Percentiles rank a stretch among this genome's conserved stretches.
These are phyloP conservation scores for Micromys minutus DNA, from an alignment of 2,113 vertebrate species.

Conservation along the genomic window DNA sequence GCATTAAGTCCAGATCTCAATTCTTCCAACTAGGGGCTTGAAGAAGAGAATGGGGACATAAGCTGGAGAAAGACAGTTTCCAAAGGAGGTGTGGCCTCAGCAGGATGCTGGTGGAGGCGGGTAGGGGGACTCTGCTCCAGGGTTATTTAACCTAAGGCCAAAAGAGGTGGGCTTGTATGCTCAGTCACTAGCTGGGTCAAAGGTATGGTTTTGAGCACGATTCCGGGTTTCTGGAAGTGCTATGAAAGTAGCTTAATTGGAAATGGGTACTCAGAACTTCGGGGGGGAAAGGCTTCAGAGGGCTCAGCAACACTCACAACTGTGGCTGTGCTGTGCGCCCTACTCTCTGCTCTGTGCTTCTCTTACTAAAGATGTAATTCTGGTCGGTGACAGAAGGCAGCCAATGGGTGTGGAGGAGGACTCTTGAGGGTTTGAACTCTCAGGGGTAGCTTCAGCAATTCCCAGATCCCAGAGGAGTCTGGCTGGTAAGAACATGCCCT, in stretches of 20 bases:
- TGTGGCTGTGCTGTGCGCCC: not conserved
- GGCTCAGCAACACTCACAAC: not conserved
- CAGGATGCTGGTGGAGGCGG: not conserved
- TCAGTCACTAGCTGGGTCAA: not conserved
- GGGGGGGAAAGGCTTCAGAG: not conserved
- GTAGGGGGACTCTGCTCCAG: not conserved
- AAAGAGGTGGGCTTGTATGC: not conserved
- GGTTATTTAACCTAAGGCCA: not conserved
- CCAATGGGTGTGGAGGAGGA: not conserved
- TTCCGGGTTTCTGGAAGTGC: not conserved
- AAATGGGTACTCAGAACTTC: not conserved
- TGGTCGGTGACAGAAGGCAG: not conserved
- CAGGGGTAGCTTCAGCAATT: conserved; percentile 20
- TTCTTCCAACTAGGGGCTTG: not conserved
- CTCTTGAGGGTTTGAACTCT: not conserved
- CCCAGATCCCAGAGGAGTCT: not conserved
- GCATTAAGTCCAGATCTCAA: conserved; percentile 7
- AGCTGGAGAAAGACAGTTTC: not conserved
- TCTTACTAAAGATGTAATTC: not conserved
- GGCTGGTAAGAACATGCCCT: not conserved
- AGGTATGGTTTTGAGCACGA: not conserved
- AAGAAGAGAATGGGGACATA: not conserved
- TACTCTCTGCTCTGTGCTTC: not conserved
- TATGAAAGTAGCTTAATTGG: not conserved
- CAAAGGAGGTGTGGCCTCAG: not conserved